Evolutionary conservation across 2,888 invertebrate species (phyloP), one percentile per base, ranked within the genome.

Genomic region (Drosophila tanythrix): DNA sequence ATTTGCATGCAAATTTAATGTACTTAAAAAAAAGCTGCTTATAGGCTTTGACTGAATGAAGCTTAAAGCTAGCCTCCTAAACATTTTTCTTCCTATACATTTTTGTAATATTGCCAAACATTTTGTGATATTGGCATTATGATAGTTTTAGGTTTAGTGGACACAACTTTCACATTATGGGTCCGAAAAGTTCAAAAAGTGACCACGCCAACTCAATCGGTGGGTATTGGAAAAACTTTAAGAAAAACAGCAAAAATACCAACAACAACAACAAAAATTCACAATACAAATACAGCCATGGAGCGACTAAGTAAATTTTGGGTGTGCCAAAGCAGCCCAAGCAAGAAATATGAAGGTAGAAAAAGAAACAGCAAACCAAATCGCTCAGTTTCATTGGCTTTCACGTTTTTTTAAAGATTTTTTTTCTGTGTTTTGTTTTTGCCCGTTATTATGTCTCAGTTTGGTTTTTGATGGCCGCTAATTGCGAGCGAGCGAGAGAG

Each of bases 391-490:
- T 79, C 76, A 79, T 77, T 77, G 72, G 76, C 59, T 78, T 72
- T 72, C 68, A 69, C 60, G 71, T 75, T 74, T 65, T 76, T 27
- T 46, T 21, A 10, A 74, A 67, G 61, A 58, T 70, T 46, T 18
- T 56, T 63, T 68, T 46, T 7, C 3, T 46, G 46, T 21, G 21
- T 46, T 62, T 74, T 56, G 36, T 60, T 50, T 62, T 65, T 57
- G 62, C 52, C 53, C 56, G 71, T 74, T 87, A 80, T 79, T 76
- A 81, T 88, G 87, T 84, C 84, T 88, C 73, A 79, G 79, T 83
- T 88, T 78, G 82, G 81, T 79, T 74, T 67, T 70, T 87, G 88
- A 84, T 87, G 81, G 81, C 50, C 74, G 70, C 85, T 86, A 89
- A 86, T 86, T 86, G 89, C 87, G 73, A 73, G 56, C 57, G 62